Evolutionary conservation across 2,113 vertebrate species (phyloP), one percentile per base, ranked within the genome.

Genomic region (Nothoprocta pentlandii): DNA sequence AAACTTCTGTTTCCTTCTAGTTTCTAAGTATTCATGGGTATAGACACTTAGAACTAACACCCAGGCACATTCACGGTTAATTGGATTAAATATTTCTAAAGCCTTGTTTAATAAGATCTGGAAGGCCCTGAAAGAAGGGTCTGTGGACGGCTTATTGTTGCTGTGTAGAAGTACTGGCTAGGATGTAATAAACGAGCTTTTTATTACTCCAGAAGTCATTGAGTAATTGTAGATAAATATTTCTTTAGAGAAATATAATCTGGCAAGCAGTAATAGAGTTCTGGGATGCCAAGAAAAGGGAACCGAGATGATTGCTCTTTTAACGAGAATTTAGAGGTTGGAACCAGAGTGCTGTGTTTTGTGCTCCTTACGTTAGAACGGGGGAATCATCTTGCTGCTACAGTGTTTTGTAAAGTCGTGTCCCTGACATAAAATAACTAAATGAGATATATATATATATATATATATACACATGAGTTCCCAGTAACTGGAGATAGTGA

Each of bases 371-470:
- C 30, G 3, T 25, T 78, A 92, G 88, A 93, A 67, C 14, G 14
- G 62, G 82, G 81, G 90, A 85, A 71, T 80, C 80, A 47, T 30
- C 75, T 76, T 39, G 63, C 80, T 67, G 59, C 73, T 46, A 36
- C 10, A 75, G 89, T 10, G 88, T 87, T 95, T 80, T 46, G 22
- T 89, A 90, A 96, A 95, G 79, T 87, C 90, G 77, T 73, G 80
- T 77, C 93, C 87, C 74, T 74, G 75, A 16, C 59, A 75, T 69
- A 26, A 71, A 85, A 83, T 53, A 92, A 92, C 79, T 85, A 25
- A 71, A 81, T 53, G 68, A 88, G 80, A 62, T 75, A 41, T 46
- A 46, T 46, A 46, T 49, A 21, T 49, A 21, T 49, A 47, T 20
- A 47, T 47, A 49, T 49, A 47, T 20, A 20, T 16, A 46, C 44